These are phyloP conservation scores for Ommatoiulus sabulosus DNA, from an alignment of 2,888 invertebrate species.

Conservation along the genomic window DNA sequence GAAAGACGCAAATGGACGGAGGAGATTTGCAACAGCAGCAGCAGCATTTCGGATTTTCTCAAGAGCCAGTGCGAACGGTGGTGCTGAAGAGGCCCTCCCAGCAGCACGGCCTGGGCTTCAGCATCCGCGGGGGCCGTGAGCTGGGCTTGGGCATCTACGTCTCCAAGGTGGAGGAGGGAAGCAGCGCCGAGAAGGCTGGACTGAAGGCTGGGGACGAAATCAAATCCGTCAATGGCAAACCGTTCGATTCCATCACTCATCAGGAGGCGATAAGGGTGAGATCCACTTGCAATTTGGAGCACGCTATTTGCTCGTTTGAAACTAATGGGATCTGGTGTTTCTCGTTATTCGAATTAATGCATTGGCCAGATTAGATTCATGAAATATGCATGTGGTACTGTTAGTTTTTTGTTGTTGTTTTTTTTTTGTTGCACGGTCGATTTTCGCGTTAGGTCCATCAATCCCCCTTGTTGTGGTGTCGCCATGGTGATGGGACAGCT, in stretches of 20 bases:
- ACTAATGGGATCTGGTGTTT: neutral
- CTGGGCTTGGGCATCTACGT: slow-evolving; percentile 76
- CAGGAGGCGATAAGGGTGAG: slow-evolving; percentile 91
- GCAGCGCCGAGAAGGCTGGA: slow-evolving; percentile 88
- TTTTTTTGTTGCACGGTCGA: neutral
- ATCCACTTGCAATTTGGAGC: no score
- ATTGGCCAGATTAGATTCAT: neutral
- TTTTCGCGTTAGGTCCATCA: neutral
- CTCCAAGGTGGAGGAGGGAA: slow-evolving; percentile 89
- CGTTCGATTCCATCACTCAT: slow-evolving; percentile 91
- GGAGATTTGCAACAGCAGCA: neutral
- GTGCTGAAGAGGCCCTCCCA: slow-evolving; percentile 41
- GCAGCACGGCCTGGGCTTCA: slow-evolving; percentile 59
- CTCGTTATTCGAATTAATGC: neutral
- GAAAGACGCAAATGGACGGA: neutral
- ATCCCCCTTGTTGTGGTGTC: neutral
- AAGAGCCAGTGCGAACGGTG: slow-evolving; percentile 49
- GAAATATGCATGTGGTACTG: neutral
- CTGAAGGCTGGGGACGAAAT: slow-evolving; percentile 93
- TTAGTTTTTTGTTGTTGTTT: no score
- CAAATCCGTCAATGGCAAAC: slow-evolving; percentile 93
- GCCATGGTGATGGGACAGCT: neutral
- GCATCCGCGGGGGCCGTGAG: slow-evolving; percentile 59
- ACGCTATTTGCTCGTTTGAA: neutral
- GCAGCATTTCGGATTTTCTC: slow-evolving; percentile 15